Percentiles rank a stretch among this genome's conserved stretches.
These are phyloP conservation scores for Limnephilus auricula DNA, from an alignment of 2,888 invertebrate species.

Conservation along the genomic window DNA sequence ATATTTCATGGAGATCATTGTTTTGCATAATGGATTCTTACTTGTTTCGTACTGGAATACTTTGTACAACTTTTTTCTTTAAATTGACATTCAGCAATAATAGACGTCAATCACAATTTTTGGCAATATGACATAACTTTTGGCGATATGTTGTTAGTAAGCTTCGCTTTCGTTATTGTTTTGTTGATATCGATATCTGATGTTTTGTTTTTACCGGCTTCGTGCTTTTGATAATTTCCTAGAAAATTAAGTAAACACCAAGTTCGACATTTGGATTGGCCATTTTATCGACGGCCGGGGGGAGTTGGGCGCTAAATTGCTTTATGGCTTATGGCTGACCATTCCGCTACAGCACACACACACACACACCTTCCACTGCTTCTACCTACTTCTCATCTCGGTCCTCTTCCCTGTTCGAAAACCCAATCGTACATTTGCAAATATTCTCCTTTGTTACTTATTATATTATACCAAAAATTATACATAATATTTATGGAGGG, in stretches of 20 bases:
- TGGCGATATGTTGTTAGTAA: slow-evolving; percentile 67
- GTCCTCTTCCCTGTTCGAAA: not conserved
- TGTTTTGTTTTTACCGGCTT: slow-evolving; percentile 34
- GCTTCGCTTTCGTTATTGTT: slow-evolving; percentile 49
- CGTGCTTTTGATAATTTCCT: slow-evolving; percentile 16
- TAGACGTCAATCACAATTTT: slow-evolving; percentile 56
- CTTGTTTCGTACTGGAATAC: slow-evolving; percentile 36
- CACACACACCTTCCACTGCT: not conserved
- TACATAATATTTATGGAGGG: not conserved
- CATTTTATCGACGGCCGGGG: slow-evolving; percentile 79
- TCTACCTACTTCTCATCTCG: not conserved
- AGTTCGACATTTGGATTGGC: slow-evolving; percentile 70
- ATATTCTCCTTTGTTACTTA: not conserved
- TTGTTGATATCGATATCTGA: slow-evolving; percentile 41
- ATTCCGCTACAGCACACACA: slow-evolving; percentile 22
- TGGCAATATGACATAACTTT: slow-evolving; percentile 66
- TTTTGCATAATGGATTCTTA: slow-evolving; percentile 46
- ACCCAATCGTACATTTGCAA: not conserved
- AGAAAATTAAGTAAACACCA: slow-evolving; percentile 15
- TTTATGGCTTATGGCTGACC: slow-evolving; percentile 74
- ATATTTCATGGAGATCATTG: slow-evolving; percentile 47
- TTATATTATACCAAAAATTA: not conserved
- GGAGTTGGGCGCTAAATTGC: slow-evolving; percentile 72
- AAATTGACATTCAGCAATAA: slow-evolving; percentile 44
- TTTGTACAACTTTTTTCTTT: slow-evolving; percentile 33